These are phyloP conservation scores for Solen grandis DNA, from an alignment of 1,140 invertebrate species.

Conservation along the genomic window DNA sequence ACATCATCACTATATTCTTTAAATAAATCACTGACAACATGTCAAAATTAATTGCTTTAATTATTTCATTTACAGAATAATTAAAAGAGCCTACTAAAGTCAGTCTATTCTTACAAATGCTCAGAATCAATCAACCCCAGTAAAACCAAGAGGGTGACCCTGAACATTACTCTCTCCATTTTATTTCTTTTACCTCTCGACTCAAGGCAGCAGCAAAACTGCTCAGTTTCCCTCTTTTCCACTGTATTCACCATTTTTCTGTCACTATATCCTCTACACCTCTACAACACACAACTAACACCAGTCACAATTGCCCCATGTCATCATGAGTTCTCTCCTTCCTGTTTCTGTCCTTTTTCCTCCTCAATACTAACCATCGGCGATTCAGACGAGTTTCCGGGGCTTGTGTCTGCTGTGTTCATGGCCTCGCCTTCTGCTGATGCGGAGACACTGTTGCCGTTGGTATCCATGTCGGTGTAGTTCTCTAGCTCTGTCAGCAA, in stretches of 20 bases:
- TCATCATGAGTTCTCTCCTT: constrained; percentile 47
- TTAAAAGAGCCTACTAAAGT: too few relatives aligned
- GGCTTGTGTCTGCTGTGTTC: constrained; percentile 15
- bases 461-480: constrained; percentile 75
- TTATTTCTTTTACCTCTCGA: too few relatives aligned
- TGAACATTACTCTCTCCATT: too few relatives aligned
- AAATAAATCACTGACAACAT: too few relatives aligned
- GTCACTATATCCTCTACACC: not conserved
- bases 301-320: not conserved
- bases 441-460: constrained; percentile 39
- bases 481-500: constrained; percentile 80
- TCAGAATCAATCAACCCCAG: too few relatives aligned
- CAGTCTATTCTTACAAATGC: too few relatives aligned
- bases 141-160: too few relatives aligned
- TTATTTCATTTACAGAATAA: too few relatives aligned
- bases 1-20: too few relatives aligned
- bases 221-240: not conserved
- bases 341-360: constrained; percentile 50
- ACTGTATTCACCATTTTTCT: not conserved
- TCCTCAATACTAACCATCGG: constrained; percentile 49
- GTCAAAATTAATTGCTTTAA: too few relatives aligned
- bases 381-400: constrained; percentile 44
- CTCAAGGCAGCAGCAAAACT: not conserved
- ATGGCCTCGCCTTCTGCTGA: constrained; percentile 50
- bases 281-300: too few relatives aligned